Base-by-base conservation (phyloP, 2,113 vertebrate species). In the Rynchops niger region DNA sequence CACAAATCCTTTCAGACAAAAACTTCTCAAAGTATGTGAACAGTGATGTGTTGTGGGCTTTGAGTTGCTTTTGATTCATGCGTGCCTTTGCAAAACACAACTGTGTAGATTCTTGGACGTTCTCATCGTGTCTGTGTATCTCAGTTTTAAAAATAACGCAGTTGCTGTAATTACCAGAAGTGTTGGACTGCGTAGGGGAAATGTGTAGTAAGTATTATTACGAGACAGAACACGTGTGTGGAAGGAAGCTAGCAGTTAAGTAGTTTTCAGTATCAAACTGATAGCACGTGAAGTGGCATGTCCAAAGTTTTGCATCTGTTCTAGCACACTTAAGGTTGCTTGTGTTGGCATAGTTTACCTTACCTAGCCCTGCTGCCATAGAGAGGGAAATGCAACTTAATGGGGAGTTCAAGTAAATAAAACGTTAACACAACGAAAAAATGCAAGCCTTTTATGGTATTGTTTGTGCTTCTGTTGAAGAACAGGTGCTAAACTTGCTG, bases 61-160 rank as follows among this genome's bases (percentile, higher is more conserved):
- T 77, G 72, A 73, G 38, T 65, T 43, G 43, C 43, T 70, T 86
- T 84, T 53, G 40, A n/a, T 89, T 84, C 1, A 2, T 9, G 15
- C 7, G 0, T 21, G 25, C 23, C 55, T 43, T 78, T 26, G 49
- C 19, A 55, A 65, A 91, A 45, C 6, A 2, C 25, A 9, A 40
- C 74, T 56, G 9, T 0, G 0, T 59, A 20, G 23, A 10, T 32
- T 36, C 23, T 14, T 85, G 30, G 36, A n/a, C 1, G 3, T 36
- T 76, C 62, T 71, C 7, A 2, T 84, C 22, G 15, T 22, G 26
- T n/a, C 50, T 74, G 15, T 20, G 7, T 82, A 21, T 38, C 22
- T 59, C 32, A 5, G 25, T 66, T 91, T 85, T 26, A 49, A 73
- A 89, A 92, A 62, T 50, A 84, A 32, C 0, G 0, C 23, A 17